Base-by-base conservation (phyloP, 2,113 vertebrate genomes). In the Peromyscus maniculatus region DNA sequence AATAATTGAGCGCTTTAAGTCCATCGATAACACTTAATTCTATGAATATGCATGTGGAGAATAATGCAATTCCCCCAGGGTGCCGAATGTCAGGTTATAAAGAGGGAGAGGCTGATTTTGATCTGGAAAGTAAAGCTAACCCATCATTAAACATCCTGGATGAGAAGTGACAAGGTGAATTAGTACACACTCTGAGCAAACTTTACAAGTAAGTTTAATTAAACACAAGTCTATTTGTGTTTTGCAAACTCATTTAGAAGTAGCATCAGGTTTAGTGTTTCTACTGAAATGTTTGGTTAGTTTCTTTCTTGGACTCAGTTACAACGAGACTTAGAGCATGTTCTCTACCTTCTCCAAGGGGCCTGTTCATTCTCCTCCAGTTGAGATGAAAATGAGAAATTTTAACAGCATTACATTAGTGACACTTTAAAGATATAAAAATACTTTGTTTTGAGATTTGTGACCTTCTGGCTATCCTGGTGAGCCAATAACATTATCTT, bases 31-130 rank as follows among this genome's bases (percentile, higher is more conserved):
- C 93, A 96, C 94, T 97, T 97, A 95, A 95, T 96, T 91, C 91
- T 83, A 96, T 95, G 97, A 97, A 98, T 98, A 97, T 97, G 96
- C 97, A 97, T 97, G 93, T 46, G 59, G 77, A 89, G 89, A 96
- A 97, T 91, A 96, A 93, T 87, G 87, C 84, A 96, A 95, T 97
- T 98, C 97, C 95, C 90, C 94, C 84, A 64, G 91, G 91, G 96
- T 97, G 75, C 69, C 67, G 83, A 79, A 91, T 94, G 91, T 94
- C 93, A 89, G 80, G 22, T 62, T 91, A 59, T 55, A 91, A 92
- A 96, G 94, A 94, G 33, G 74, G 75, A 93, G 87, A 96, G 90
- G 84, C 91, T 95, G 95, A 96, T 93, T 97, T 86, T 95, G 95
- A 97, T 96, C 94, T 94, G 94, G 95, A 98, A 95, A 96, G 59